Evolutionary conservation across 2,113 vertebrate species (phyloP).

Genomic region (Pteropus alecto): DNA sequence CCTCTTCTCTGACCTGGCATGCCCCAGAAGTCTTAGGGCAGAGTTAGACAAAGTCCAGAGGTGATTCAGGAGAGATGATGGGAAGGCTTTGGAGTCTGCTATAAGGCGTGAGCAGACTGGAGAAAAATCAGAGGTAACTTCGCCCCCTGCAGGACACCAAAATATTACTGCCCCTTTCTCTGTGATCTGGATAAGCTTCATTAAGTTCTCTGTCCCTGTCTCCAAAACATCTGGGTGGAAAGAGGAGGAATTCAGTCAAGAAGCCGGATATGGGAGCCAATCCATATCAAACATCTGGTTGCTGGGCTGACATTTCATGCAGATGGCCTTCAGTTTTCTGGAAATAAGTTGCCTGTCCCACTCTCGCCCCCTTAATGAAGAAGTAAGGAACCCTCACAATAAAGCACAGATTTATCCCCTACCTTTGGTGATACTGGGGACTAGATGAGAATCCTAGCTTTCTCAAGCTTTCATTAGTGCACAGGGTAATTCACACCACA

Average conservation of each 20-base stretch:
- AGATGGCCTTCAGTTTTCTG: constrained; percentile 62
- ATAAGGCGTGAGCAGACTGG: not conserved
- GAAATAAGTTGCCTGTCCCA: constrained; percentile 29
- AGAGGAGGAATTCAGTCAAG: constrained; percentile 36
- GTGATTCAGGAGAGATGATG: not conserved
- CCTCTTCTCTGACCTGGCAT: not conserved
- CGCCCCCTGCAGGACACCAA: constrained; percentile 67
- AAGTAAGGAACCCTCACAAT: not conserved
- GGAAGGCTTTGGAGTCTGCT: not conserved
- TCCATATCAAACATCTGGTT: constrained; percentile 60
- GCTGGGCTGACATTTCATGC: constrained; percentile 49
- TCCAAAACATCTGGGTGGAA: constrained; percentile 58
- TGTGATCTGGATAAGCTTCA: not conserved
- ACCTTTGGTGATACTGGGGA: not conserved
- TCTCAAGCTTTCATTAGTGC: not conserved
- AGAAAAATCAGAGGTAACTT: constrained; percentile 54
- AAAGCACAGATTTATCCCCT: not conserved
- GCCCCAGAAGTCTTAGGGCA: not conserved
- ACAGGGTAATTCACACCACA: not conserved
- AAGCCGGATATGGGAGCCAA: constrained; percentile 49
- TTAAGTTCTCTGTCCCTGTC: not conserved
- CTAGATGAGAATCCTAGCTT: not conserved
- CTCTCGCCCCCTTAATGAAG: not conserved
- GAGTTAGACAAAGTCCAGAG: not conserved
- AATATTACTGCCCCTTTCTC: not conserved